These are phyloP conservation scores for Ecliptopera silaceata DNA, from an alignment of 2,888 invertebrate genomes.

Conservation along the genomic window DNA sequence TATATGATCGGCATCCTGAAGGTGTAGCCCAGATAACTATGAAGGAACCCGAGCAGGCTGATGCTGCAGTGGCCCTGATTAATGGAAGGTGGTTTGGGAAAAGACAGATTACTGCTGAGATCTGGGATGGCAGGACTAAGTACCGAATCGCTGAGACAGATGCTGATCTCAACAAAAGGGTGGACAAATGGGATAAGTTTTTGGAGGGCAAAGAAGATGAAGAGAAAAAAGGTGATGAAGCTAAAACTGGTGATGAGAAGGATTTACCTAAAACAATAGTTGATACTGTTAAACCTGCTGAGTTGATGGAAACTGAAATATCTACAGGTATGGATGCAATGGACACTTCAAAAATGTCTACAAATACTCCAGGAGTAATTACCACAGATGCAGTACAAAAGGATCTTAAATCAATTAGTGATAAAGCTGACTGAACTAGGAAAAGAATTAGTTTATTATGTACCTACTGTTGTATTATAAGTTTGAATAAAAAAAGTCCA, in stretches of 20 bases:
- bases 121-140: conserved; percentile 98
- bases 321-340: neutral
- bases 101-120: conserved; percentile 91
- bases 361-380: neutral
- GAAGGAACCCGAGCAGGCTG: conserved; percentile 95
- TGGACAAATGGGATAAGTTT: conserved; percentile 94
- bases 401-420: neutral
- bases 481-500: conserved; percentile 2
- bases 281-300: conserved; percentile 1
- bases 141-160: conserved; percentile 96
- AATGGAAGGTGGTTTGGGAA: conserved; percentile 96
- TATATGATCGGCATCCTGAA: conserved; percentile 96
- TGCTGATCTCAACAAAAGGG: conserved; percentile 90
- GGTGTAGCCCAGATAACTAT: conserved; percentile 97
- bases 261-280: neutral
- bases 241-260: conserved; percentile 2
- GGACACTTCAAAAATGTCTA: neutral
- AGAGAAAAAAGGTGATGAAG: conserved; percentile 14
- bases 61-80: conserved; percentile 92
- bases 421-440: conserved; percentile 2
- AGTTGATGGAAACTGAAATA: neutral
- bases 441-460: neutral
- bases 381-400: neutral
- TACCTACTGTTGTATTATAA: conserved; percentile 1
- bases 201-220: conserved; percentile 84